Evolutionary conservation across 2,888 invertebrate species (phyloP), one percentile per base, ranked within the genome.

Genomic region (Microdon myrmicae): DNA sequence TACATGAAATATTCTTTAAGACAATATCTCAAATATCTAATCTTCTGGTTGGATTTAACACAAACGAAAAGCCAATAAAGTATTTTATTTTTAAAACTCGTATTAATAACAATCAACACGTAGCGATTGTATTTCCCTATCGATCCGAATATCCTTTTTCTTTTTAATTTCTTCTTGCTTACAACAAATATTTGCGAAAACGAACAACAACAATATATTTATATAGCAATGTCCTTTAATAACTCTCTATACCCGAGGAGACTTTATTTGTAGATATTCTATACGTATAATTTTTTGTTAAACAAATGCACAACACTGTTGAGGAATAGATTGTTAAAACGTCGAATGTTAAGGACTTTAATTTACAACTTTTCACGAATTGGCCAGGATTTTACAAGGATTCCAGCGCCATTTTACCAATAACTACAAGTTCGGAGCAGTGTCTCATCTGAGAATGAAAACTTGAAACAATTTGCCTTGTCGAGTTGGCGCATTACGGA

Each of bases 361-460:
- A 41, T 20, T 29, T 22, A 22, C 37, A 12, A 8, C 32, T 45
- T 48, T 51, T 51, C 41, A 64, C 56, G 47, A 64, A 58, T 47
- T 45, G 38, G 39, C 23, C 41, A 51, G 58, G 39, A 58, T 64
- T 53, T 64, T 58, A 64, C 51, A 64, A 51, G 56, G 35, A 47
- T 58, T 58, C 51, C 64, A 64, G 51, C 64, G 64, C 64, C 64
- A 64, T 64, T 64, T 64, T 64, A 26, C 47, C 51, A 47, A 32
- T 51, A 49, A 58, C 34, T 51, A 58, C 45, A 37, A 51, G 58
- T 41, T 58, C 45, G 32, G 43, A 47, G 34, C 32, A 56, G 29
- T 58, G 26, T 51, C 58, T 64, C 64, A n/a, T n/a, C n/a, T 41
- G 49, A 58, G 64, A 64, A 64, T 64, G 64, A 64, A 64, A 58